Evolutionary conservation across 1,140 invertebrate species (phyloP).

Genomic region (Drosophila truncata): DNA sequence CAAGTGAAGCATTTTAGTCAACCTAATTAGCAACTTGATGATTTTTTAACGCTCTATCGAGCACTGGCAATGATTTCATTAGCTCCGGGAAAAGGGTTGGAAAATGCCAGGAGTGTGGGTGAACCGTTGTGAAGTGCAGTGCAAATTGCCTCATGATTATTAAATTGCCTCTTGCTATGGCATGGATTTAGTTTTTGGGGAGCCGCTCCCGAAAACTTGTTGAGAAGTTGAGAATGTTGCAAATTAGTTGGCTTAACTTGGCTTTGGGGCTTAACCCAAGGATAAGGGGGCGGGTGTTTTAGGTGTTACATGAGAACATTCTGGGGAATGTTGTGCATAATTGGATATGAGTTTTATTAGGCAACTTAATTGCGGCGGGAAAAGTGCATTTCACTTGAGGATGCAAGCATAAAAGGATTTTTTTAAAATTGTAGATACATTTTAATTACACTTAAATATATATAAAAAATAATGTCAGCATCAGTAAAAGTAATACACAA

Average conservation of each 20-base stretch:
- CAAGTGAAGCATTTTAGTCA: conserved; percentile 60
- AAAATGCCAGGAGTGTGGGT: conserved; percentile 1
- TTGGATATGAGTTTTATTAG: conserved; percentile 7
- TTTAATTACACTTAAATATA: not conserved
- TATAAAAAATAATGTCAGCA: not conserved
- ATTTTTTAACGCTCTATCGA: conserved; percentile 79
- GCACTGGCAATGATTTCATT: conserved; percentile 74
- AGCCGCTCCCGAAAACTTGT: conserved; percentile 51
- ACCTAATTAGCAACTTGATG: conserved; percentile 82
- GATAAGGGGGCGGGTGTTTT: not conserved
- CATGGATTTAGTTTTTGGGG: conserved; percentile 27
- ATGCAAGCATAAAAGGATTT: not conserved
- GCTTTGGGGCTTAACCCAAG: conserved; percentile 20
- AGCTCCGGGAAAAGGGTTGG: conserved; percentile 16
- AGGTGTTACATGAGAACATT: conserved; percentile 26
- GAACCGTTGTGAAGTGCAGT: conserved; percentile 49
- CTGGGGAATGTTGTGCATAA: conserved; percentile 15
- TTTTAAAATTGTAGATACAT: not conserved
- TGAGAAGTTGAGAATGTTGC: conserved; percentile 74
- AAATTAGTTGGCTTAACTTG: conserved; percentile 71
- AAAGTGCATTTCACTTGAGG: not conserved
- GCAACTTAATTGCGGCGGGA: conserved; percentile 14
- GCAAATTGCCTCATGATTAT: conserved; percentile 79
- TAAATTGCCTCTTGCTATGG: conserved; percentile 65
- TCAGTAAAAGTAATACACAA: not conserved